Percentiles rank a stretch among this genome's conserved stretches.
phyloP scores from a whole-genome alignment of 1,140 invertebrate genomes.

The Steinernema feltiae region DNA sequence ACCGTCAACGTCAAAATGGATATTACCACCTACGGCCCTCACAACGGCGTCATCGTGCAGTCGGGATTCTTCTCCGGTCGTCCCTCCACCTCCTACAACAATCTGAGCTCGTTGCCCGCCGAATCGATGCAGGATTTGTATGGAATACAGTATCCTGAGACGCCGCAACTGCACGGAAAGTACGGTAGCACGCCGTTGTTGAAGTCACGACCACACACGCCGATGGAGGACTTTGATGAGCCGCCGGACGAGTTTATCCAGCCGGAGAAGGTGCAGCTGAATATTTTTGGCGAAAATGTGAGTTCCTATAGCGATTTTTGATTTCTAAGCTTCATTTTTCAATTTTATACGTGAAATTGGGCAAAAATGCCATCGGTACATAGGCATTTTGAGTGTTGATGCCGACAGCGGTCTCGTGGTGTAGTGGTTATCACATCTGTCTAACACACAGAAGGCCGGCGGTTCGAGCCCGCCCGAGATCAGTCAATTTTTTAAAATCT shows the following conservation, averaged over 20 bases:
- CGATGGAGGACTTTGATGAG: background rate
- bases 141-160: background rate
- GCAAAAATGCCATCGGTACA: too few species aligned
- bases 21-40: background rate
- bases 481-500: background rate
- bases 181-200: background rate
- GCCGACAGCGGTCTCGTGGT: too few species aligned
- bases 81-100: background rate
- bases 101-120: background rate
- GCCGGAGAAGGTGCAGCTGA: conserved; percentile 5
- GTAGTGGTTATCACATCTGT: too few species aligned
- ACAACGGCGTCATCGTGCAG: conserved; percentile 4
- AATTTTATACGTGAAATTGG: background rate
- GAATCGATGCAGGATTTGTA: background rate
- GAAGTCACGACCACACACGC: background rate
- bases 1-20: background rate
- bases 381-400: too few species aligned
- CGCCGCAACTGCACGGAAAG: background rate
- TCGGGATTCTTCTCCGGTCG: background rate
- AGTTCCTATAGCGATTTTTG: background rate
- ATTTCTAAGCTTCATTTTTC: too few species aligned
- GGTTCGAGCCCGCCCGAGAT: background rate
- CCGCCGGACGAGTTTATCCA: background rate
- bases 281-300: background rate
- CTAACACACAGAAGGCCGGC: too few species aligned